Evolutionary conservation across 2,888 invertebrate species (phyloP).

Genomic region (Pandemis cinnamomeana): DNA sequence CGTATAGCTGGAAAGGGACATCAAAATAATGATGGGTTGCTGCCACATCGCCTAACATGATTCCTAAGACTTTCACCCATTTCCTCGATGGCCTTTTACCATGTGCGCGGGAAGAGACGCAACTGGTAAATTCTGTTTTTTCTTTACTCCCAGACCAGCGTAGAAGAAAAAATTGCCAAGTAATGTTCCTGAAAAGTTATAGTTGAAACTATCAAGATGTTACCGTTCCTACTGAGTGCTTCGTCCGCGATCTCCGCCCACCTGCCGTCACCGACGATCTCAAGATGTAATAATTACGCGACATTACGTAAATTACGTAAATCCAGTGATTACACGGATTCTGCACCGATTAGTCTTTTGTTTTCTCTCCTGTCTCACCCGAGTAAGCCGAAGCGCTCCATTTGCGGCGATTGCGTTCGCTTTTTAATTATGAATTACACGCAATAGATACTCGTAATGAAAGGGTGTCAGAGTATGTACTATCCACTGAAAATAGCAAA

Average conservation of each 20-base stretch:
- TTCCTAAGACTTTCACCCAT: too few relatives aligned
- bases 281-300: conserved; percentile 59
- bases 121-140: too few relatives aligned
- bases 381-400: conserved; percentile 44
- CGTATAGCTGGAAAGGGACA: too few relatives aligned
- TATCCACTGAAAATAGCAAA: not conserved
- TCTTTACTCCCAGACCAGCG: too few relatives aligned
- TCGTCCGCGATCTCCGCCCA: conserved; percentile 1
- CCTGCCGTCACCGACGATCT: conserved; percentile 45
- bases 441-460: conserved; percentile 35
- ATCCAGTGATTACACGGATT: conserved; percentile 47
- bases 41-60: too few relatives aligned
- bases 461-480: not conserved
- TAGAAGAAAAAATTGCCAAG: too few relatives aligned
- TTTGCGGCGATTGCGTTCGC: conserved; percentile 37
- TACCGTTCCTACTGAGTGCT: not conserved
- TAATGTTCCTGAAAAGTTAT: too few relatives aligned
- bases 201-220: not conserved
- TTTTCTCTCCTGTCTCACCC: conserved; percentile 43
- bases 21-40: too few relatives aligned
- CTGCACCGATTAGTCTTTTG: conserved; percentile 47
- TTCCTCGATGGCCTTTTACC: too few relatives aligned
- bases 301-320: conserved; percentile 53
- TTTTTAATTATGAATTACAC: conserved; percentile 39
- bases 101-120: too few relatives aligned